Base-by-base conservation (phyloP, 2,797 vertebrate species). In the Gymnothorax reevesii region DNA sequence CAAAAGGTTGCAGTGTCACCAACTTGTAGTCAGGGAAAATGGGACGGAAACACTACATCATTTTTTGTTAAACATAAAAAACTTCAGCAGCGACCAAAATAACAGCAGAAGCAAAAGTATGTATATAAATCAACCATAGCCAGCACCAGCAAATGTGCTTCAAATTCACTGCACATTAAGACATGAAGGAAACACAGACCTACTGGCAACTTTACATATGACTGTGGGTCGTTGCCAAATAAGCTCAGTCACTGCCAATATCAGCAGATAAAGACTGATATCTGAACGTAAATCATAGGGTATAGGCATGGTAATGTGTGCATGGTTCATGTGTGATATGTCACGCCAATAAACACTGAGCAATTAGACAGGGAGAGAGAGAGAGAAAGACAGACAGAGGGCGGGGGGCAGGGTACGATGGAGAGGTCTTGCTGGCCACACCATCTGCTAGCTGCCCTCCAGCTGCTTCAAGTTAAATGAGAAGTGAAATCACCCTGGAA, bases 401-500 rank as follows among this genome's bases (percentile, higher is more conserved):
- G 66, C 1, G 22, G 12, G 27, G 66, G 66, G 7, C 75, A 54
- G 42, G 22, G 75, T 54, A 10, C 20, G 5, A n/a, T 54, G 52
- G 7, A 7, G 17, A n/a, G 15, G 42, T 22, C 20, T 79, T n/a
- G 52, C 15, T 79, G 75, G 52, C 75, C 75, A 15, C 75, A 54
- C 49, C 75, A n/a, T 49, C 49, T 22, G 75, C 75, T 52, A 79
- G 71, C 89, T 85, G 64, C 85, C 85, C 87, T 80, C 88, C 89
- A 91, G 92, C 91, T 92, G 92, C 90, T 92, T 94, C 89, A 91
- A 92, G 90, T 88, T 90, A 86, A 27, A 20, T 2, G 91, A 93
- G 89, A 93, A 89, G 88, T 91, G 90, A 87, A 84, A 90, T 85
- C 89, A 85, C 88, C 91, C 89, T 90, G 80, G 13, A 64, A 88